Percentiles rank a stretch among this genome's conserved stretches.
Conservation (phyloP, 2,888 invertebrate species). For the Stenolophus ochropezus region DNA sequence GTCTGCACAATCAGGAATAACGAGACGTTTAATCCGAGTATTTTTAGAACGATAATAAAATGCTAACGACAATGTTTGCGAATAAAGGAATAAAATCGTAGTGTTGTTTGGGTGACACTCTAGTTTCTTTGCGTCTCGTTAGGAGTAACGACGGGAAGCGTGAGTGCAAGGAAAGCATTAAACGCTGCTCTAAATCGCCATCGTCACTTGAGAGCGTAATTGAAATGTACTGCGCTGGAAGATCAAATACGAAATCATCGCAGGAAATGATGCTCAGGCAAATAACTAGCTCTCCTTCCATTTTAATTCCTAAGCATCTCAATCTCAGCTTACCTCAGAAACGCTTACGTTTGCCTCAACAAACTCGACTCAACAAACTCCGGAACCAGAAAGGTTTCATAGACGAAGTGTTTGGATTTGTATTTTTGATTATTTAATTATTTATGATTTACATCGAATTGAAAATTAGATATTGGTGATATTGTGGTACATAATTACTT, state of each 20-base stretch:
- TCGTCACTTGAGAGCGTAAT: constrained; percentile 10
- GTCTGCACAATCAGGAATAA: constrained; percentile 33
- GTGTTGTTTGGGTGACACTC: constrained; percentile 14
- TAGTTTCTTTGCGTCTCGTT: constrained; percentile 36
- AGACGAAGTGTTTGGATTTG: too few relatives aligned
- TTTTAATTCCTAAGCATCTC: neutral
- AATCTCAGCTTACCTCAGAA: neutral
- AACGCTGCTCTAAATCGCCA: constrained; percentile 26
- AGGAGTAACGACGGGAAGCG: constrained; percentile 26
- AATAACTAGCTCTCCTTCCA: neutral
- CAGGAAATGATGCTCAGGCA: constrained; percentile 16
- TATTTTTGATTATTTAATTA: too few relatives aligned
- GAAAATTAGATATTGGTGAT: too few relatives aligned
- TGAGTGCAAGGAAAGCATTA: constrained; percentile 28
- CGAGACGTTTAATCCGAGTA: constrained; percentile 29
- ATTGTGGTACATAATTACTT: too few relatives aligned
- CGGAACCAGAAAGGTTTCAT: too few relatives aligned
- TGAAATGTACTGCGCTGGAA: constrained; percentile 22
- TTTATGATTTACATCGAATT: too few relatives aligned
- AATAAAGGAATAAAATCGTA: constrained; percentile 41
- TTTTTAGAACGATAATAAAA: constrained; percentile 39
- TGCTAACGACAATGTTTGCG: constrained; percentile 38
- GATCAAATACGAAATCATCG: constrained; percentile 1
- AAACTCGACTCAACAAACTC: too few relatives aligned
- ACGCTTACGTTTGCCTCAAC: too few relatives aligned